Conservation (phyloP, 2,797 vertebrate genomes). For the Babyrousa celebensis region DNA sequence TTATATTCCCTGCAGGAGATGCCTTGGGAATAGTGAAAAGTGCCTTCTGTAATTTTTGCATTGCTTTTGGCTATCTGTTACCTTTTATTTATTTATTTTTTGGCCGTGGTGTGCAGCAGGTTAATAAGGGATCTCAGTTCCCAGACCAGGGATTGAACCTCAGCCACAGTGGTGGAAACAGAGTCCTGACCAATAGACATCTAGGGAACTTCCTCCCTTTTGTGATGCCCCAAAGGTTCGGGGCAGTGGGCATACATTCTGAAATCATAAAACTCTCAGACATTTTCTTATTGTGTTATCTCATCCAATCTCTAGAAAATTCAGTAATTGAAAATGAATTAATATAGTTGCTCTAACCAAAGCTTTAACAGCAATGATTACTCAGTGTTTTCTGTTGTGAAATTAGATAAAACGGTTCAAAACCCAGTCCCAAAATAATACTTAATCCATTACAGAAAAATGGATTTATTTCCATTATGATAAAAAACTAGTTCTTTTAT, state of each 20-base stretch:
- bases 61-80: background rate
- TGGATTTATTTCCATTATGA: conserved; percentile 61
- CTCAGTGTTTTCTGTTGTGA: conserved; percentile 20
- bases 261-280: background rate
- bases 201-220: background rate
- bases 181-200: too few relatives aligned
- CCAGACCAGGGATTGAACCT: too few relatives aligned
- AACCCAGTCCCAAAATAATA: background rate
- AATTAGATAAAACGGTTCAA: conserved; percentile 46
- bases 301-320: conserved; percentile 68
- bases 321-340: conserved; percentile 39
- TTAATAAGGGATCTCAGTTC: too few relatives aligned
- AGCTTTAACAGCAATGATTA: conserved; percentile 42
- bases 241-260: background rate
- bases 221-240: background rate
- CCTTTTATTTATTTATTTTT: background rate
- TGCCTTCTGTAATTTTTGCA: background rate
- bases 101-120: too few relatives aligned
- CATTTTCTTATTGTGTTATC: conserved; percentile 24
- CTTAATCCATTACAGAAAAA: background rate
- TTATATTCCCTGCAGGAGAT: background rate
- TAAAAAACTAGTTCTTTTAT: conserved; percentile 45
- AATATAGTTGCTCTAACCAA: background rate
- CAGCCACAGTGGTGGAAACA: too few relatives aligned
- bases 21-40: conserved; percentile 23